phyloP scores from a whole-genome alignment of 2,113 vertebrate genomes.

The Typhlomys cinereus region DNA sequence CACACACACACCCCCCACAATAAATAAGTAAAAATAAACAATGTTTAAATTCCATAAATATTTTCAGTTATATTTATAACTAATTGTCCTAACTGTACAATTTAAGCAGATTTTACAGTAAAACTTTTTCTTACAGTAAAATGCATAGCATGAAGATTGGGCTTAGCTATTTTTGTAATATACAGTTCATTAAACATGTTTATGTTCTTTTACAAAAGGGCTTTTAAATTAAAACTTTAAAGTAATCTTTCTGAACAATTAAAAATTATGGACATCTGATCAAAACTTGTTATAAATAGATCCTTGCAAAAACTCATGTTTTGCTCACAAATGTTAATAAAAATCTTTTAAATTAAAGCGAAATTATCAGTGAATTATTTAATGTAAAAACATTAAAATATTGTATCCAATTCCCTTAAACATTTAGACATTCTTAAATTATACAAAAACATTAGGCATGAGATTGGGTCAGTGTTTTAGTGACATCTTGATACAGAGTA shows the following conservation, averaged over 20 bases:
- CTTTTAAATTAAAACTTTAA: background rate
- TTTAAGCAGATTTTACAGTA: too few species aligned
- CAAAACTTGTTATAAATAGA: background rate
- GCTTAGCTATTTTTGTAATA: background rate
- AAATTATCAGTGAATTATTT: background rate
- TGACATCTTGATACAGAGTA: background rate
- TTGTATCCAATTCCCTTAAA: background rate
- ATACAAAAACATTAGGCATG: background rate
- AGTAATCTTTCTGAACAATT: background rate
- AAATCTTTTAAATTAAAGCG: background rate
- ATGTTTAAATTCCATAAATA: too few species aligned
- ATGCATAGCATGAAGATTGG: too few species aligned
- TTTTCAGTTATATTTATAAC: background rate
- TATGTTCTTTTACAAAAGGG: background rate
- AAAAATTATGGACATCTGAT: background rate
- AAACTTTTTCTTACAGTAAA: too few species aligned
- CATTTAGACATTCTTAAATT: slow-evolving; percentile 9
- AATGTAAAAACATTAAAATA: background rate
- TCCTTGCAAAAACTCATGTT: background rate
- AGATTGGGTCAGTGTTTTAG: background rate
- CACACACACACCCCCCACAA: too few species aligned
- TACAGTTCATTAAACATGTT: background rate
- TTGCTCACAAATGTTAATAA: background rate
- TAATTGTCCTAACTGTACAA: too few species aligned
- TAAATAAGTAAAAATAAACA: too few species aligned